Evolutionary conservation across 2,888 invertebrate species (phyloP).

Genomic region (Desoria tigrina): DNA sequence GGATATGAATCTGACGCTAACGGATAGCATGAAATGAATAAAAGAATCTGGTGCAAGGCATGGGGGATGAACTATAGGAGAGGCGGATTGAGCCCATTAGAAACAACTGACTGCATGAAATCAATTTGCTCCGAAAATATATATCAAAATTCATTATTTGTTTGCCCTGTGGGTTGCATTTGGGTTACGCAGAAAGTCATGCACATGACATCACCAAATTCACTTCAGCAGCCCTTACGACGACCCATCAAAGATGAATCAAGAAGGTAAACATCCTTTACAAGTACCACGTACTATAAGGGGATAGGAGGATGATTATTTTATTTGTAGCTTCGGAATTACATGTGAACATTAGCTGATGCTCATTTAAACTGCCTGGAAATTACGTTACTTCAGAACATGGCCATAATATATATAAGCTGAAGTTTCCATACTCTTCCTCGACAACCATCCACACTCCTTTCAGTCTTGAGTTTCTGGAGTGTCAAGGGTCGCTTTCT

Average conservation of each 20-base stretch:
- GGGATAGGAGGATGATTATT: too few relatives aligned
- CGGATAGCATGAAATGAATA: constrained; percentile 27
- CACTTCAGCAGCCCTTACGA: background rate
- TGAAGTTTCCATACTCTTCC: too few relatives aligned
- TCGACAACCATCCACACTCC: too few relatives aligned
- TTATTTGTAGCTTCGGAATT: too few relatives aligned
- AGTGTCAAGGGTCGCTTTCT: too few relatives aligned
- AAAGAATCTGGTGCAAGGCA: constrained; percentile 23
- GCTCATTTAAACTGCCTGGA: too few relatives aligned
- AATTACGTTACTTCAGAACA: too few relatives aligned
- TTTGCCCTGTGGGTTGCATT: constrained; percentile 23
- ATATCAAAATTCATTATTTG: constrained; percentile 49
- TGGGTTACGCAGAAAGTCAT: constrained; percentile 12
- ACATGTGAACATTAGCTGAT: too few relatives aligned
- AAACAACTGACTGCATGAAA: constrained; percentile 49
- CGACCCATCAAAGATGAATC: constrained; percentile 9
- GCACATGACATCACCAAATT: constrained; percentile 6
- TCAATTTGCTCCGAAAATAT: constrained; percentile 47
- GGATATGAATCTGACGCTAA: constrained; percentile 22
- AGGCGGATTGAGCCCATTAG: constrained; percentile 47
- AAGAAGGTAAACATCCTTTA: constrained; percentile 6
- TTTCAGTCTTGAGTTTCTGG: too few relatives aligned
- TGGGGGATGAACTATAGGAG: constrained; percentile 32
- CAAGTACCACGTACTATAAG: too few relatives aligned
- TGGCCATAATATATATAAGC: too few relatives aligned